Evolutionary conservation across 2,797 vertebrate genomes (phyloP).

Genomic region (Oreochromis grahami): DNA sequence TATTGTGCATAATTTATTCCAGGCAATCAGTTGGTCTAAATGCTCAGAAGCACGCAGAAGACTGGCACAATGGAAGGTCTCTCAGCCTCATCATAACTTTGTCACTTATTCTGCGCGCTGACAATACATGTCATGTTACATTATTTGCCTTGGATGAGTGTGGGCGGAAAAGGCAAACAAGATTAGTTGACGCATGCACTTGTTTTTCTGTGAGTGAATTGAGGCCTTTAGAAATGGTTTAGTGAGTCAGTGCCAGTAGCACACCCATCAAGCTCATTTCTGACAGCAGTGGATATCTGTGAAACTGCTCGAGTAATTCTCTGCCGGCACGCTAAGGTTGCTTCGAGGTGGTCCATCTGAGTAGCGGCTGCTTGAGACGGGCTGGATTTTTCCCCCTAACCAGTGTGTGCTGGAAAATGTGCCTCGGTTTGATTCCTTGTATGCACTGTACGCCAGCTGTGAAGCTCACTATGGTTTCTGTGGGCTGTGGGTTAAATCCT

Average conservation of each 20-base stretch:
- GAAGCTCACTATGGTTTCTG: neutral
- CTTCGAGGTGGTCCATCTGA: conserved; percentile 35
- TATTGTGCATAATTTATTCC: conserved; percentile 49
- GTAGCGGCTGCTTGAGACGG: neutral
- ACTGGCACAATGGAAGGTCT: conserved; percentile 38
- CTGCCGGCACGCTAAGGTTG: conserved; percentile 11
- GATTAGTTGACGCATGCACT: conserved; percentile 57
- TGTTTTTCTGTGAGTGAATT: conserved; percentile 51
- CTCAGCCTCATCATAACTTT: conserved; percentile 55
- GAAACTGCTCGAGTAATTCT: conserved; percentile 8
- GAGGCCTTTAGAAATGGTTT: conserved; percentile 48
- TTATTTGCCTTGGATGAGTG: conserved; percentile 54
- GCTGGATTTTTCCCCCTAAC: neutral
- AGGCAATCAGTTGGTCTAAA: conserved; percentile 40
- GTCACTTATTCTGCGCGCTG: conserved; percentile 50
- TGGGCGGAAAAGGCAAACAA: conserved; percentile 60
- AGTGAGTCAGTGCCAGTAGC: conserved; percentile 43
- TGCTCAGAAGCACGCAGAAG: conserved; percentile 35
- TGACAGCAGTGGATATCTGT: conserved; percentile 26
- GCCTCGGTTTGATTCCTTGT: neutral
- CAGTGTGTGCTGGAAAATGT: neutral
- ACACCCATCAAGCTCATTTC: conserved; percentile 37
- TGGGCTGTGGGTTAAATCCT: neutral
- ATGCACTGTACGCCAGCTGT: neutral
- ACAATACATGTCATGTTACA: conserved; percentile 62